Evolutionary conservation across 2,888 invertebrate species (phyloP).

Genomic region (Escarpia spicata): DNA sequence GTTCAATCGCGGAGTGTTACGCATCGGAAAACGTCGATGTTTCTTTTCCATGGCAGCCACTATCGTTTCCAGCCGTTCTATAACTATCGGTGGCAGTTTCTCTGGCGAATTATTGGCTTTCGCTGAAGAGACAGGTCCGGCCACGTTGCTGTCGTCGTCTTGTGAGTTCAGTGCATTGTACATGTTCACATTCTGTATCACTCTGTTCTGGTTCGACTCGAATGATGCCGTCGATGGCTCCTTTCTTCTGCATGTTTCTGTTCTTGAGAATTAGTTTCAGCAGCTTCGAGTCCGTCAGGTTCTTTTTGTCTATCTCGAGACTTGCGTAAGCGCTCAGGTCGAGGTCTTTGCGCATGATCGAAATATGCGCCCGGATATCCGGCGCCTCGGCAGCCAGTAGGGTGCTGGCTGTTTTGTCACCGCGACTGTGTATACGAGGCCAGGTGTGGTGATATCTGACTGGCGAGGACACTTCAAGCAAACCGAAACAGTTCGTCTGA

Average conservation of each 20-base stretch:
- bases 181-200: not conserved
- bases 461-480: not conserved
- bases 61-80: not conserved
- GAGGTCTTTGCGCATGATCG: slow-evolving; percentile 21
- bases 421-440: not conserved
- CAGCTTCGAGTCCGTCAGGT: slow-evolving; percentile 14
- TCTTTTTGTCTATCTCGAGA: not conserved
- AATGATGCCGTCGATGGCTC: not conserved
- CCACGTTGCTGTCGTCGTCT: not conserved
- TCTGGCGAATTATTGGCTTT: not conserved
- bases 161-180: not conserved
- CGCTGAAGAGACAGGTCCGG: not conserved
- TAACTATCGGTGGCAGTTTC: not conserved
- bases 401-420: not conserved
- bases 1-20: not conserved
- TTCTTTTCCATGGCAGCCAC: not conserved
- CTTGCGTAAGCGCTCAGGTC: slow-evolving; percentile 22
- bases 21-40: not conserved
- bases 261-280: not conserved
- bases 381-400: not conserved
- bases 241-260: not conserved
- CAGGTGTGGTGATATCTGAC: not conserved
- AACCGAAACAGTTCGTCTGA: not conserved
- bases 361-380: not conserved
- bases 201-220: not conserved